These are phyloP conservation scores for Melanostoma scalare DNA, from an alignment of 2,888 invertebrate genomes.

Conservation along the genomic window DNA sequence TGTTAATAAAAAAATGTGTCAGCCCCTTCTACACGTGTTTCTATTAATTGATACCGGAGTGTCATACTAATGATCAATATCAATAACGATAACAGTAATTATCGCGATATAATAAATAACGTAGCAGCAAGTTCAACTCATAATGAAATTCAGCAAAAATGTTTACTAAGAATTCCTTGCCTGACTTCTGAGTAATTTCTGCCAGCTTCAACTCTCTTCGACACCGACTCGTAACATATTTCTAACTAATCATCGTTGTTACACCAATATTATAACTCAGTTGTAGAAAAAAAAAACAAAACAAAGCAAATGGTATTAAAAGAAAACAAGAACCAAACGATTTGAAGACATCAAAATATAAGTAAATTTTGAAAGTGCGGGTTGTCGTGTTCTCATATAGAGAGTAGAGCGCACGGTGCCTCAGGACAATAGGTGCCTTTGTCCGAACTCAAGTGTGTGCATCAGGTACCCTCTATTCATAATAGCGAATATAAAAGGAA, in stretches of 20 bases:
- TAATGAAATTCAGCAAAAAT: too few relatives aligned
- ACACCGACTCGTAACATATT: slow-evolving; percentile 13
- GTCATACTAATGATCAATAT: too few relatives aligned
- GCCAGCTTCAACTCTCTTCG: slow-evolving; percentile 2
- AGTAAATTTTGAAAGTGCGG: slow-evolving; percentile 61
- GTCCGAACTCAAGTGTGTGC: slow-evolving; percentile 70
- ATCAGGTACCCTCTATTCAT: slow-evolving; percentile 70
- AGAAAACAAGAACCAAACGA: slow-evolving; percentile 16
- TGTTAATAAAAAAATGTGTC: too few relatives aligned
- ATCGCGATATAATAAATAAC: too few relatives aligned
- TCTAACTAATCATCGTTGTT: slow-evolving; percentile 59
- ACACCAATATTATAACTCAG: slow-evolving; percentile 34
- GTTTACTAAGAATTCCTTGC: too few relatives aligned
- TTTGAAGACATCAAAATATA: slow-evolving; percentile 34
- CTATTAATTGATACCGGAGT: too few relatives aligned
- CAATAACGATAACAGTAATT: too few relatives aligned
- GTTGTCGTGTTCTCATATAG: slow-evolving; percentile 30
- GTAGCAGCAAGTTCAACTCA: too few relatives aligned
- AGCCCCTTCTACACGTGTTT: too few relatives aligned
- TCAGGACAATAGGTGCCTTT: slow-evolving; percentile 62
- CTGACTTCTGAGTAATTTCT: background rate
- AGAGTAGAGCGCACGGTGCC: slow-evolving; percentile 63
- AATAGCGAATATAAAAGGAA: slow-evolving; percentile 58
- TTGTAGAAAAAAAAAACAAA: slow-evolving; percentile 26
- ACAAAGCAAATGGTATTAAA: slow-evolving; percentile 3